Percentiles rank a stretch among this genome's conserved stretches.
Evolutionary conservation across 2,888 invertebrate genomes (phyloP).

Genomic region (Charanyca ferruginea): DNA sequence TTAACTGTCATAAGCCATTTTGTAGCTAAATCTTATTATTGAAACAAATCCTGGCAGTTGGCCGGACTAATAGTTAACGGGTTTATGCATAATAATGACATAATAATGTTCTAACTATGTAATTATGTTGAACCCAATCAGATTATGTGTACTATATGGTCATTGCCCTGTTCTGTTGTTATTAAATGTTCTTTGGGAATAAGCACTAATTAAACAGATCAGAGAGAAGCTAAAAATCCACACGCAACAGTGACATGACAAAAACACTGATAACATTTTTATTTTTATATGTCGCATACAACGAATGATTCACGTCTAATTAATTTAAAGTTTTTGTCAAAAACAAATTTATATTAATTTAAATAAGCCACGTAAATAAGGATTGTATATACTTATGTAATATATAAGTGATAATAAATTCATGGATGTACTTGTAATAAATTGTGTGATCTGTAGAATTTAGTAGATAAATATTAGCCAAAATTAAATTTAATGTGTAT

Average conservation of each 20-base stretch:
- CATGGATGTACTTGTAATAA: slow-evolving; percentile 80
- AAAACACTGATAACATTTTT: background rate
- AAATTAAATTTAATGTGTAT: slow-evolving; percentile 55
- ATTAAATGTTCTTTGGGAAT: background rate
- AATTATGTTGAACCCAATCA: slow-evolving; percentile 26
- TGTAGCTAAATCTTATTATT: slow-evolving; percentile 29
- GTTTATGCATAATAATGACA: slow-evolving; percentile 30
- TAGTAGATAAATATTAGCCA: slow-evolving; percentile 76
- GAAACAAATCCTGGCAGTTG: slow-evolving; percentile 31
- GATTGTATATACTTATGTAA: slow-evolving; percentile 77
- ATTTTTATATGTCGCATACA: slow-evolving; percentile 49
- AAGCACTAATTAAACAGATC: background rate
- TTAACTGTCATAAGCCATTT: slow-evolving; percentile 15
- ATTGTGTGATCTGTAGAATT: slow-evolving; percentile 84
- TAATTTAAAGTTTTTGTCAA: background rate
- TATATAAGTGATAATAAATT: slow-evolving; percentile 68
- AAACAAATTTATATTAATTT: slow-evolving; percentile 3
- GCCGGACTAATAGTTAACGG: slow-evolving; percentile 32
- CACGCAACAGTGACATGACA: background rate
- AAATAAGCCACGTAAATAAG: slow-evolving; percentile 44
- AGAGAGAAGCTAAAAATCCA: background rate
- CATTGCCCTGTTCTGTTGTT: background rate
- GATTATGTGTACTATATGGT: slow-evolving; percentile 8
- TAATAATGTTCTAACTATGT: slow-evolving; percentile 18
- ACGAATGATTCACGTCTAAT: slow-evolving; percentile 49